Conservation (phyloP, 2,797 vertebrate genomes). For the Helarctos malayanus region DNA sequence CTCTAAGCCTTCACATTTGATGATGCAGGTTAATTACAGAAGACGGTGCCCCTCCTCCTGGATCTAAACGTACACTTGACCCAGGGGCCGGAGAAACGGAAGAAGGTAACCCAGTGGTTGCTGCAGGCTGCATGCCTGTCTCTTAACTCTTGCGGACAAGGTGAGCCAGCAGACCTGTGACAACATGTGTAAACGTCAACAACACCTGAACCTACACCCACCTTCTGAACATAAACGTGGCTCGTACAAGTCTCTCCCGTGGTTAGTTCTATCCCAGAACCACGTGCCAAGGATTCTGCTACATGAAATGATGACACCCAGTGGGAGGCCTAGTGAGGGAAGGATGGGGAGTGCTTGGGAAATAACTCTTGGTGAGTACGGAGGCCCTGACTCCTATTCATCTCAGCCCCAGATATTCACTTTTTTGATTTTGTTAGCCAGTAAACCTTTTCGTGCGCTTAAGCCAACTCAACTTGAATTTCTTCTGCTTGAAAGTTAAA, state of each 20-base stretch:
- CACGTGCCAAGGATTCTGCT: background rate
- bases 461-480: background rate
- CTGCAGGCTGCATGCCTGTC: fast-evolving
- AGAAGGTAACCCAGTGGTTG: background rate
- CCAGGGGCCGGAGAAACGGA: background rate
- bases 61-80: background rate
- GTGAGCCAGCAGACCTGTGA: background rate
- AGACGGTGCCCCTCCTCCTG: background rate
- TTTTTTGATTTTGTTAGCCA: background rate
- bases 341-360: background rate
- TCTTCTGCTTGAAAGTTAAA: slow-evolving; percentile 38
- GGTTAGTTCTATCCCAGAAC: background rate
- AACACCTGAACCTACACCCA: background rate
- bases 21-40: background rate
- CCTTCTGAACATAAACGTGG: background rate
- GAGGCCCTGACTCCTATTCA: background rate
- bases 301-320: background rate
- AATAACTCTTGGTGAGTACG: background rate
- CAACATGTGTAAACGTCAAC: background rate
- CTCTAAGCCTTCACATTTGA: background rate
- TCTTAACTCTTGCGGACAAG: no score
- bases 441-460: background rate
- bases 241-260: background rate
- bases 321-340: background rate
- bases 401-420: background rate